Evolutionary conservation across 2,113 vertebrate species (phyloP).

Genomic region (Suricata suricatta): DNA sequence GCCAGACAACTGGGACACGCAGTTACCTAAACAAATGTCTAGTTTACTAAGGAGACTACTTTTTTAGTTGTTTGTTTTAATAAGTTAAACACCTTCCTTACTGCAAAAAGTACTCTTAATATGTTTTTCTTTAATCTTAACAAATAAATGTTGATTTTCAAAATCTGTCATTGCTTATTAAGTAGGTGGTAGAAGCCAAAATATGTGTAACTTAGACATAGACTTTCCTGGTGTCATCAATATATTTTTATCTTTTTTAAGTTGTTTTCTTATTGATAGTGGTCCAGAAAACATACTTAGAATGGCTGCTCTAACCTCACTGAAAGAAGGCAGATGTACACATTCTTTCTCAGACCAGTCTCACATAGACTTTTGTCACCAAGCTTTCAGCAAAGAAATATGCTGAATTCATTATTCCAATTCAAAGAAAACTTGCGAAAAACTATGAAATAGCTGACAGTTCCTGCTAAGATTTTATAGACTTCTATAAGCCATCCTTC

Average conservation of each 20-base stretch:
- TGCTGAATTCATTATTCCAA: not conserved
- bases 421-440: not conserved
- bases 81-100: not conserved
- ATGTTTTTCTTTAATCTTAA: not conserved
- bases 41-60: not conserved
- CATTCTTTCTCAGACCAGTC: not conserved
- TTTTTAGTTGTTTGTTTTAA: not conserved
- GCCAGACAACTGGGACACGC: not conserved
- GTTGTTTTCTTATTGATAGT: not conserved
- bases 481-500: not conserved
- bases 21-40: not conserved
- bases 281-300: not conserved
- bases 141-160: not conserved
- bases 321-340: not conserved
- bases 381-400: not conserved
- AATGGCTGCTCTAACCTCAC: not conserved
- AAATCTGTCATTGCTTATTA: not conserved
- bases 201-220: not conserved
- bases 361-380: not conserved
- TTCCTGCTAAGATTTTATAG: conserved; percentile 14
- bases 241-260: not conserved
- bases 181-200: not conserved
- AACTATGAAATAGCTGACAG: not conserved
- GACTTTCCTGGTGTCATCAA: not conserved
- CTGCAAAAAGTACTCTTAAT: not conserved